Conservation (phyloP, 2,113 vertebrate species). For the Halcyon malimbica region DNA sequence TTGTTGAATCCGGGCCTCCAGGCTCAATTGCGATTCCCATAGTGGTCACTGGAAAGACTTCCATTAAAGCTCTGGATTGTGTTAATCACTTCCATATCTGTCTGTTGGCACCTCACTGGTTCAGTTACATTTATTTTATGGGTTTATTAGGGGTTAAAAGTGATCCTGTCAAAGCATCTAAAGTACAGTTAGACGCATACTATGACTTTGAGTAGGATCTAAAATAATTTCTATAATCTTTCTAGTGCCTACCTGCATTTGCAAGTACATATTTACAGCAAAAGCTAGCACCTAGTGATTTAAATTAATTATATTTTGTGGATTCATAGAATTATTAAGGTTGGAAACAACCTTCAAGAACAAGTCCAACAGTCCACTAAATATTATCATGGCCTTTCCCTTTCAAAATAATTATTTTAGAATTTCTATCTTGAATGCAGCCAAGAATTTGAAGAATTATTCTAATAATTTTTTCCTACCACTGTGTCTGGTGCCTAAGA, state of each 20-base stretch:
- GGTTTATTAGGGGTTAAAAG: not conserved
- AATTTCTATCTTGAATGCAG: not conserved
- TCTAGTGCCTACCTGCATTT: not conserved
- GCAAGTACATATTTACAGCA: not conserved
- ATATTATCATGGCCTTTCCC: not conserved
- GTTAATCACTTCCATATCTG: not conserved
- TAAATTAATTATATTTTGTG: not conserved
- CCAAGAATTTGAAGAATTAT: not conserved
- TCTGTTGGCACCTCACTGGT: not conserved
- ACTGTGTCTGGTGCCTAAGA: not conserved
- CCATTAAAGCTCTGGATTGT: not conserved
- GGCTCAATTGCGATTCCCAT: conserved; percentile 25
- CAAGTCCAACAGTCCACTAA: too few relatives aligned
- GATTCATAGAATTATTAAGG: too few relatives aligned
- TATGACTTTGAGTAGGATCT: not conserved
- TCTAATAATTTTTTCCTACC: not conserved
- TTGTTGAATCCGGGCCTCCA: conserved; percentile 20
- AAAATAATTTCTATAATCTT: not conserved
- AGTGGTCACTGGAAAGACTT: not conserved
- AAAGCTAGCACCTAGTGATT: not conserved
- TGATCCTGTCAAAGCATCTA: not conserved
- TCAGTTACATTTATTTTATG: not conserved
- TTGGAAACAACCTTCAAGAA: too few relatives aligned
- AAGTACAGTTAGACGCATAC: not conserved
- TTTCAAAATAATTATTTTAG: not conserved